phyloP scores from a whole-genome alignment of 2,797 vertebrate genomes.

The Paedocypris micromegethes region DNA sequence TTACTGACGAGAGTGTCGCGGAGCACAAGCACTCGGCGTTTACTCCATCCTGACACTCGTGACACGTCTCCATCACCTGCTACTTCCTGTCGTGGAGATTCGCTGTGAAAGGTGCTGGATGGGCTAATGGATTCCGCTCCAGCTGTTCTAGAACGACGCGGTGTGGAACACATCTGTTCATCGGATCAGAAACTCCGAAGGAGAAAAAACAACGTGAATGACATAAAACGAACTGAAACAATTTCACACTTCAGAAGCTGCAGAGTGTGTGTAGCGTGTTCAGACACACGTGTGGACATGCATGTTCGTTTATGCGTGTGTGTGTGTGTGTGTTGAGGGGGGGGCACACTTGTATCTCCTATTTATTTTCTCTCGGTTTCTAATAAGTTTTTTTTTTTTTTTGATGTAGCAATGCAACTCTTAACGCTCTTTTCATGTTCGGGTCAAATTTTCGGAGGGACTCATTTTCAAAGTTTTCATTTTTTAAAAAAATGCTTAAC shows the following conservation, averaged over 20 bases:
- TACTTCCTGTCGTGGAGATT: constrained; percentile 17
- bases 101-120: constrained; percentile 28
- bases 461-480: too few relatives aligned
- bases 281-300: too few relatives aligned
- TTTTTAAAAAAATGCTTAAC: too few relatives aligned
- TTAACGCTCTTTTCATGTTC: too few relatives aligned
- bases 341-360: too few relatives aligned
- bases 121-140: constrained; percentile 12
- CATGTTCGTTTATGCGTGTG: too few relatives aligned
- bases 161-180: constrained; percentile 10
- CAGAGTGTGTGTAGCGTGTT: too few relatives aligned
- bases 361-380: too few relatives aligned
- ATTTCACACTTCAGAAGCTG: background rate
- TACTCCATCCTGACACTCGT: background rate
- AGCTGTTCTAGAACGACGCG: constrained; percentile 20
- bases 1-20: background rate
- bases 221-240: background rate
- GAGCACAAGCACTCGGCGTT: background rate
- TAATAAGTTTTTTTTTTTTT: too few relatives aligned
- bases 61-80: constrained; percentile 27
- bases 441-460: too few relatives aligned
- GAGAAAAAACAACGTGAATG: background rate
- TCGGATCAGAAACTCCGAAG: constrained; percentile 1
- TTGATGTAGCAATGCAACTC: too few relatives aligned
- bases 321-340: too few relatives aligned